Evolutionary conservation across 2,888 invertebrate species (phyloP).

Genomic region (Chirona hameri): DNA sequence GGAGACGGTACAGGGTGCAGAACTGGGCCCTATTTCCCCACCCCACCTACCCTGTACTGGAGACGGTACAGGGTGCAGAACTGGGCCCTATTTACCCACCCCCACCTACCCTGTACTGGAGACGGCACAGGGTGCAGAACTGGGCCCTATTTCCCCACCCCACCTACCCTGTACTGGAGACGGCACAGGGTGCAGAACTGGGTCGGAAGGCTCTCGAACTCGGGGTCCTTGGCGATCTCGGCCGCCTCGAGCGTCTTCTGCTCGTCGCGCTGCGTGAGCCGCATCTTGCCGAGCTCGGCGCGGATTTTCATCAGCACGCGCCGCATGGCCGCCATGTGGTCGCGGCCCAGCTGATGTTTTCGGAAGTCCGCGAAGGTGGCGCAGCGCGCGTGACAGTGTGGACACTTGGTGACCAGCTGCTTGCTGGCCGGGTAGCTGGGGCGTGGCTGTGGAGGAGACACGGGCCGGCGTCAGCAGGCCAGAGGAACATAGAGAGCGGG

Average conservation of each 20-base stretch:
- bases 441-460: too few species aligned
- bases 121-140: neutral
- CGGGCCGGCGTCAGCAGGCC: too few species aligned
- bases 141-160: neutral
- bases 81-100: neutral
- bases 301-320: constrained; percentile 1
- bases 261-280: constrained; percentile 12
- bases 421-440: neutral
- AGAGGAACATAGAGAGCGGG: too few species aligned
- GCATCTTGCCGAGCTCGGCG: constrained; percentile 11
- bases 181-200: constrained; percentile 23
- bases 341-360: constrained; percentile 5
- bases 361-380: constrained; percentile 28
- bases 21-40: neutral
- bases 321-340: constrained; percentile 26
- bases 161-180: neutral
- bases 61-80: too few species aligned
- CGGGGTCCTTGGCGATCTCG: neutral
- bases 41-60: neutral
- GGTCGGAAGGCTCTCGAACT: neutral
- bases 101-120: neutral
- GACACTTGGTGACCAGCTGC: constrained; percentile 24
- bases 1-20: neutral
- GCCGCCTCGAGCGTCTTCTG: constrained; percentile 25
- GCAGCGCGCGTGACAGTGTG: constrained; percentile 24